Base-by-base conservation (phyloP, 1,140 invertebrate genomes). In the Papilio machaon region DNA sequence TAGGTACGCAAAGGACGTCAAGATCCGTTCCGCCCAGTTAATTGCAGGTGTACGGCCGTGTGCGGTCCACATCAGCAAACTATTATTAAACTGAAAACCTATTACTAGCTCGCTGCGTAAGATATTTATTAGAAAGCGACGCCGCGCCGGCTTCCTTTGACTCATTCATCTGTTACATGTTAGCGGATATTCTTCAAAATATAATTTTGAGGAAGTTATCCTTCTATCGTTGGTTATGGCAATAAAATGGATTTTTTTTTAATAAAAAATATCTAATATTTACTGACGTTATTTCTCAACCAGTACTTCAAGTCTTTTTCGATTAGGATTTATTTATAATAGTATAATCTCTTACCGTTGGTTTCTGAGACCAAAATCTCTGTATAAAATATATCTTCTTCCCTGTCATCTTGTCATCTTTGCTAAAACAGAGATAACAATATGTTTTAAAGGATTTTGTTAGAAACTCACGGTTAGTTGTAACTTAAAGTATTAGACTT, bases 11-110 rank as follows among this genome's bases (percentile, higher is more conserved):
- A 70, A 19, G 35, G 35, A 43, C 70, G 73, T 19, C 8, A 46
- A 23, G 15, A 73, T 38, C 8, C 38, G 73, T n/a, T 17, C 74
- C 19, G 74, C 74, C 74, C 74, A 76, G 23, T 49, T 76, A 76
- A 76, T 76, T 76, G 46, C 74, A 30, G 23, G 47, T 73, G 73
- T 46, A 49, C 74, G 74, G n/a, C n/a, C 47, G n/a, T 52, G 47
- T 76, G 74, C 46, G 74, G 74, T 76, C 74, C 17, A 52, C 74
- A 76, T 76, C 74, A 19, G 74, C n/a, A 52, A 76, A 23, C 19
- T 76, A 76, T 76, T 30, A 76, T 76, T 76, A 76, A 73, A 43
- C 64, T 70, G 15, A 47, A 73, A 73, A 73, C 73, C 73, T 73
- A 73, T 73, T n/a, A 38, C 43, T 19, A 54, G 74, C 11, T 54